Percentiles rank a stretch among this genome's conserved stretches.
phyloP scores from a whole-genome alignment of 2,888 invertebrate species.

The Beris chalybata region DNA sequence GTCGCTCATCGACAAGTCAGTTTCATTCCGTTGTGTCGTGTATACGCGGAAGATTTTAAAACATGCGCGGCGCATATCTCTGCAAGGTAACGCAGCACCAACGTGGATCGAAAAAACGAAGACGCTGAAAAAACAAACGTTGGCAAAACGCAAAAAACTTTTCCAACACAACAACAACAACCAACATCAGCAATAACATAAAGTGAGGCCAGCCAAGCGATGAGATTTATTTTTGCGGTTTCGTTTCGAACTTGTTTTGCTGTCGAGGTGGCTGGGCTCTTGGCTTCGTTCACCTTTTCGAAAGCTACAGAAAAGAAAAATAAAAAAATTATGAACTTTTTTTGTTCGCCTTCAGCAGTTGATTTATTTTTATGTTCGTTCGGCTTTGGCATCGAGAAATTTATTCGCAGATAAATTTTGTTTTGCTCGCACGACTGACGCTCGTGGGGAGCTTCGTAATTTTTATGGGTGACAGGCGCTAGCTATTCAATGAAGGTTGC shows the following conservation, averaged over 20 bases:
- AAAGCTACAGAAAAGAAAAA: conserved; percentile 1
- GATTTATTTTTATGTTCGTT: conserved; percentile 12
- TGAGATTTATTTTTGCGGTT: conserved; percentile 8
- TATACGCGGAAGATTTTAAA: conserved; percentile 12
- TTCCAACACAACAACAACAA: not conserved
- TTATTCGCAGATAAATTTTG: conserved; percentile 4
- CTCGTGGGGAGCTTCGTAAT: no score
- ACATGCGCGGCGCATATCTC: conserved; percentile 21
- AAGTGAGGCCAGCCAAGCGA: conserved; percentile 5
- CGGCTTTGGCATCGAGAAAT: conserved; percentile 2
- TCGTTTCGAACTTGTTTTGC: conserved; percentile 1
- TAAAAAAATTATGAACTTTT: not conserved
- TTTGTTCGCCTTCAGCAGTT: not conserved
- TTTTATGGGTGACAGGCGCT: no score
- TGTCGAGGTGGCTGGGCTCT: not conserved
- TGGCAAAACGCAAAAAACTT: not conserved
- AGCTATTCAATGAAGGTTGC: no score
- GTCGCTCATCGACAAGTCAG: not conserved
- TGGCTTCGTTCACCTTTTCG: conserved; percentile 12
- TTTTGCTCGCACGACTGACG: no score
- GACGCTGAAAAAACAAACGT: conserved; percentile 1
- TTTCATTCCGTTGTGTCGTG: not conserved
- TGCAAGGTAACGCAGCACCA: not conserved
- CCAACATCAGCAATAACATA: not conserved
- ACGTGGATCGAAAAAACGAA: not conserved